Base-by-base conservation (phyloP, 2,888 invertebrate species). In the Elegia similella region DNA sequence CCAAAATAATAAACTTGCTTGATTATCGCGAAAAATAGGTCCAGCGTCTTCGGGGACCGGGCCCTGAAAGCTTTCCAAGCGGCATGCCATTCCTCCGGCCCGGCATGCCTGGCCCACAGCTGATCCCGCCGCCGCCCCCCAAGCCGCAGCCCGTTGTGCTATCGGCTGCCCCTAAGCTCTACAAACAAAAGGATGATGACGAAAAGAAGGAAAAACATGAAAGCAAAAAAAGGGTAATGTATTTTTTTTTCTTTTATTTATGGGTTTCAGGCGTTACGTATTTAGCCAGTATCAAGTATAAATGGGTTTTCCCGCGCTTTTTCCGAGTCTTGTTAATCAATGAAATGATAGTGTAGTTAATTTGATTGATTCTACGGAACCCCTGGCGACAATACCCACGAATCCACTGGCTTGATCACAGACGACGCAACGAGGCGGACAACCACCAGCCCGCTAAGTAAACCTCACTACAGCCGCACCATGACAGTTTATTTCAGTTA, bases 121-220 rank as follows among this genome's bases (percentile, higher is more conserved):
- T 86, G 13, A 72, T 80, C n/a, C 89, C 88, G 0, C 86, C 86
- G 0, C 84, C 86, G 7, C 88, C 88, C 0, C 88, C 89, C 1
- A 90, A 91, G 58, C 84, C 90, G 0, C 93, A 93, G 66, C 94
- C 95, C 0, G 93, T 94, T 1, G 94, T 95, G 0, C 86, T 95
- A 0, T 94, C 94, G 12, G 95, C 95, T 13, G 95, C 95, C 12
- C 95, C 95, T 0, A 94, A 95, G 63, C 78, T 95, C 0, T 95
- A 95, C 71, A 93, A 93, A 64, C 91, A 93, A 65, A 93, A 70
- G 81, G 93, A 77, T 57, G 85, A 85, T 17, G 85, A 84, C 0
- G 79, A 80, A 23, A 85, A 80, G 55, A 84, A 81, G 34, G 84
- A 86, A 2, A 84, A 80, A 64, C 71, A 69, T 42, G 87, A 86